Evolutionary conservation across 2,888 invertebrate species (phyloP).

Genomic region (Eretmocerus hayati): DNA sequence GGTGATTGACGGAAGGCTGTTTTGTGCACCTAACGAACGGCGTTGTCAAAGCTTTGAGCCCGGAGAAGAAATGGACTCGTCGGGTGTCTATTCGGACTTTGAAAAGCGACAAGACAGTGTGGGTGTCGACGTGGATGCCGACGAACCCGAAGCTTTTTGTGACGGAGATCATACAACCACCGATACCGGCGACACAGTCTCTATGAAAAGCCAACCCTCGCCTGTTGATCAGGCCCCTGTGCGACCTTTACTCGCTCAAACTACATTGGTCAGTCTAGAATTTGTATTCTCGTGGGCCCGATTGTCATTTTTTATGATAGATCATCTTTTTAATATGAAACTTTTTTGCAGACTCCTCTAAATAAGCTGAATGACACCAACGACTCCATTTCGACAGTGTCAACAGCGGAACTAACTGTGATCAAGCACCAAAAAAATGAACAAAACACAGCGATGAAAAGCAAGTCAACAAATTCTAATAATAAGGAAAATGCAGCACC

Average conservation of each 20-base stretch:
- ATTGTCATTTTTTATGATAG: constrained; percentile 1
- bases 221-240: constrained; percentile 25
- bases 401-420: constrained; percentile 31
- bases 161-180: constrained; percentile 57
- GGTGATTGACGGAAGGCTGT: constrained; percentile 85
- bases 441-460: constrained; percentile 25
- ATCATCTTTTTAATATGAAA: constrained; percentile 25
- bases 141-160: constrained; percentile 30
- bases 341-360: constrained; percentile 15
- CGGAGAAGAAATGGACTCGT: constrained; percentile 82
- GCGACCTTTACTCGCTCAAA: constrained; percentile 40
- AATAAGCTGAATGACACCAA: constrained; percentile 24
- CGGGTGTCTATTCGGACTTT: constrained; percentile 81
- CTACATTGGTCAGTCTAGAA: constrained; percentile 20
- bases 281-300: too few relatives aligned
- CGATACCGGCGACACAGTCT: constrained; percentile 54
- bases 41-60: constrained; percentile 40
- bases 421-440: constrained; percentile 31
- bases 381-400: constrained; percentile 28
- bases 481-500: constrained; percentile 33
- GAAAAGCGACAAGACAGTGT: constrained; percentile 58
- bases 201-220: constrained; percentile 50
- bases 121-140: constrained; percentile 42
- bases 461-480: constrained; percentile 20
- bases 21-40: constrained; percentile 51